Evolutionary conservation across 2,113 vertebrate species (phyloP), one percentile per base, ranked within the genome.

Genomic region (Erpornis zantholeuca): DNA sequence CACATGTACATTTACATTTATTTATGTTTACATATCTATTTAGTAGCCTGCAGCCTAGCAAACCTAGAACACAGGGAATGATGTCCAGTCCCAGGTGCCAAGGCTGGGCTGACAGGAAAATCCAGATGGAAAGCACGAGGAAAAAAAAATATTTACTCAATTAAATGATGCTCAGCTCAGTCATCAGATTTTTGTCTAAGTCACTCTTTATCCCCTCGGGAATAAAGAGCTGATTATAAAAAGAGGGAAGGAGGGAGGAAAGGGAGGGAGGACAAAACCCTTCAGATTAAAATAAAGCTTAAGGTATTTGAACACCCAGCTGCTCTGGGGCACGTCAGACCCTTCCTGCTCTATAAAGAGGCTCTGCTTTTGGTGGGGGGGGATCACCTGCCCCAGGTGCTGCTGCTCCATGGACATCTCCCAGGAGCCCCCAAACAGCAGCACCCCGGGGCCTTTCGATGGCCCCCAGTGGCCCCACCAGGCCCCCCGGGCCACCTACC

Each of bases 391-490:
- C 11, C 22, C 6, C 24, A 8, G 66, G 65, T 49, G 52, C 0
- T 2, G 4, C 38, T 15, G 49, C 90, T 53, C 20, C 69, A 57
- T 73, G 31, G 61, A 70, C 11, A 73, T 68, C 85, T 75, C 95
- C 0, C 31, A 64, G 42, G 44, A 79, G 4, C 49, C 71, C 33
- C 36, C 61, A 1, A 12, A 15, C 8, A 93, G 53, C 0, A 0
- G 68, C 60, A 95, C 92, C 27, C 94, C 82, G 0, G 95, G 97
- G 22, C 96, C 97, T 15, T 98, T 97, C 0, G 94, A 97, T 2
- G 97, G 97, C 9, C 97, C 97, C 18, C 97, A 97, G 59, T 98
- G 97, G 97, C 97, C 97, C 63, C 54, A 97, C 82, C 79, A 92
- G 44, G 97, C 93, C 7, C 95, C 96, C 0, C 35, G 35, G 79